phyloP scores from a whole-genome alignment of 2,113 vertebrate species.

The Anarrhichthys ocellatus region DNA sequence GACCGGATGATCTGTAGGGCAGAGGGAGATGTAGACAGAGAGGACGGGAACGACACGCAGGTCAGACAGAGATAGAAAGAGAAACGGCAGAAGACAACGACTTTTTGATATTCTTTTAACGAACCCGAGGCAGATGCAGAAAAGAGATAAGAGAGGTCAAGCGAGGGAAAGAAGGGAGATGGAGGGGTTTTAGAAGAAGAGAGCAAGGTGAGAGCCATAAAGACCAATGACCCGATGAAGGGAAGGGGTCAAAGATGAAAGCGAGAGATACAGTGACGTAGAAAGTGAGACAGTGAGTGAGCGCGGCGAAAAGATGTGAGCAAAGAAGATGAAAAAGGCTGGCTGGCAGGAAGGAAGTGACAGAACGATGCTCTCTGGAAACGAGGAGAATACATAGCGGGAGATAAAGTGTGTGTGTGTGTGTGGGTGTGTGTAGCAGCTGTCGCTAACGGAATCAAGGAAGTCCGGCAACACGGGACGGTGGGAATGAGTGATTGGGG shows the following conservation, averaged over 20 bases:
- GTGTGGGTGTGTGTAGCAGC: slow-evolving; percentile 13
- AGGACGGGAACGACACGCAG: slow-evolving; percentile 29
- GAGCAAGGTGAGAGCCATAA: slow-evolving; percentile 52
- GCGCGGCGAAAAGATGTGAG: slow-evolving; percentile 50
- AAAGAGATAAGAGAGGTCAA: slow-evolving; percentile 59
- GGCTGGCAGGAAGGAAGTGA: slow-evolving; percentile 58
- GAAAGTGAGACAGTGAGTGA: slow-evolving; percentile 34
- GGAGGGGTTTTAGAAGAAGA: slow-evolving; percentile 50
- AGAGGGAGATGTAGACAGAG: slow-evolving; percentile 32
- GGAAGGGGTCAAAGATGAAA: slow-evolving; percentile 67
- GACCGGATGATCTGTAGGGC: slow-evolving; percentile 55
- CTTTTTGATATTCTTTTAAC: slow-evolving; percentile 62
- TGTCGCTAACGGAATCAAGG: slow-evolving; percentile 46
- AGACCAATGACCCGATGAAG: slow-evolving; percentile 70
- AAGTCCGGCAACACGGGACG: slow-evolving; percentile 18
- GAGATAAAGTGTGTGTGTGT: slow-evolving; percentile 31
- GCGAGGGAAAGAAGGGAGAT: slow-evolving; percentile 33
- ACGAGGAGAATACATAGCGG: slow-evolving; percentile 54
- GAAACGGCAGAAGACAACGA: slow-evolving; percentile 18
- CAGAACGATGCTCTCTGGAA: slow-evolving; percentile 54
- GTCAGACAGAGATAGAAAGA: slow-evolving; percentile 40
- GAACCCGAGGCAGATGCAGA: slow-evolving; percentile 23
- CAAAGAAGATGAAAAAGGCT: slow-evolving; percentile 59
- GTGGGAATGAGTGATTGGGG: slow-evolving; percentile 23
- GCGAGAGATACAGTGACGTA: slow-evolving; percentile 29